Evolutionary conservation across 2,113 vertebrate genomes (phyloP).

Genomic region (Lophotis ruficrista): DNA sequence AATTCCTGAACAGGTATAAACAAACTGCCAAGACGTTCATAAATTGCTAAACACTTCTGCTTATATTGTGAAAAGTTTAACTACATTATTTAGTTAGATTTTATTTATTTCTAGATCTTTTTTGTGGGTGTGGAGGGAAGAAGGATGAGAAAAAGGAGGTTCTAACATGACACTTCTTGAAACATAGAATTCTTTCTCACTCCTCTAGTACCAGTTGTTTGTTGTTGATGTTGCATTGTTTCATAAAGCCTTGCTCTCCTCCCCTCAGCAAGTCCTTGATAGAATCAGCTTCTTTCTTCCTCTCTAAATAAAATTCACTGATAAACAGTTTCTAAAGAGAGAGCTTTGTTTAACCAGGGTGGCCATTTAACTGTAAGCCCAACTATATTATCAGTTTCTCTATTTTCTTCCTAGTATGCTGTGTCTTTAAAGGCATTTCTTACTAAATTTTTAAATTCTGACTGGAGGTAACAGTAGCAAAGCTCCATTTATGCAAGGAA

Average conservation of each 20-base stretch:
- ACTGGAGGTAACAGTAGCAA: not conserved
- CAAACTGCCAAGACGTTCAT: not conserved
- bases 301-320: not conserved
- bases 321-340: constrained; percentile 20
- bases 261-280: not conserved
- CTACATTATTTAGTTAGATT: not conserved
- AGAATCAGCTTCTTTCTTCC: not conserved
- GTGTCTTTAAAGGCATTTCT: not conserved
- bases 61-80: not conserved
- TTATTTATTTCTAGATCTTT: not conserved
- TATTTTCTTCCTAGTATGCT: not conserved
- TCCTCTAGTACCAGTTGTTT: not conserved
- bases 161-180: not conserved
- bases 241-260: not conserved
- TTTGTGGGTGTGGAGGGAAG: not conserved
- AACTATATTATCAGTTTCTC: not conserved
- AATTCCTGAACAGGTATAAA: not conserved
- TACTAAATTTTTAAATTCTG: not conserved
- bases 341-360: not conserved
- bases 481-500: not conserved
- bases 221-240: not conserved
- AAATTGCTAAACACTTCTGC: not conserved
- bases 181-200: not conserved
- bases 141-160: not conserved
- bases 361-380: not conserved